Conservation (phyloP, 2,797 vertebrate species). For the Cygnus olor region DNA sequence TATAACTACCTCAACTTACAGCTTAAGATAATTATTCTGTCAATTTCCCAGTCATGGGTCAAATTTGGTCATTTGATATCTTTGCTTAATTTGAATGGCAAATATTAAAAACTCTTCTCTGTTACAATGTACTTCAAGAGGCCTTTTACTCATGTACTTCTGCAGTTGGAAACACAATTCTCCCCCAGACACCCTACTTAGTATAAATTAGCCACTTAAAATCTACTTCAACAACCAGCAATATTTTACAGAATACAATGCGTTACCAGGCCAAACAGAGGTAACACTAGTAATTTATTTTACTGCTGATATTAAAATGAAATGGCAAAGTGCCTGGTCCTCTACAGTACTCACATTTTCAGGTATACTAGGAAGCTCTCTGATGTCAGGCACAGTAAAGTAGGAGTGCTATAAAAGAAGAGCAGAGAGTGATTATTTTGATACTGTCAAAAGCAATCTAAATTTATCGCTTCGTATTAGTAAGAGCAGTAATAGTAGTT, state of each 20-base stretch:
- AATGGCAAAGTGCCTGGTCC: background rate
- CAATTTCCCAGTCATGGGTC: background rate
- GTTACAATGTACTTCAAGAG: background rate
- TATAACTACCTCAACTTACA: background rate
- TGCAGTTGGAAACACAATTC: background rate
- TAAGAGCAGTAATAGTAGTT: background rate
- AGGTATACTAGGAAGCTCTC: constrained; percentile 95
- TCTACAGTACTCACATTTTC: constrained; percentile 91
- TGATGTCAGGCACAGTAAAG: constrained; percentile 93
- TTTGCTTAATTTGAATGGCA: background rate
- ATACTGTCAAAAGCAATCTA: background rate
- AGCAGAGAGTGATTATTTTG: constrained; percentile 49
- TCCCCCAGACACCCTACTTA: background rate
- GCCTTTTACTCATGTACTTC: background rate
- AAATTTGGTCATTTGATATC: background rate
- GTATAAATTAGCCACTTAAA: background rate
- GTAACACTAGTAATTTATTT: background rate
- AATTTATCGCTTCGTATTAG: background rate
- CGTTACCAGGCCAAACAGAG: background rate
- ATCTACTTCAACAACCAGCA: background rate
- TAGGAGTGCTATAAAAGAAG: constrained; percentile 88
- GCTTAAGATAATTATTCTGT: background rate
- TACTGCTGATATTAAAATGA: background rate
- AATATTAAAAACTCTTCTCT: background rate
- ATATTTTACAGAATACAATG: background rate